A percentile compares a stretch with the other conserved stretches of the same genome.
These are phyloP conservation scores for Phyllostomus hastatus DNA, from an alignment of 2,113 vertebrate genomes.

Conservation along the genomic window DNA sequence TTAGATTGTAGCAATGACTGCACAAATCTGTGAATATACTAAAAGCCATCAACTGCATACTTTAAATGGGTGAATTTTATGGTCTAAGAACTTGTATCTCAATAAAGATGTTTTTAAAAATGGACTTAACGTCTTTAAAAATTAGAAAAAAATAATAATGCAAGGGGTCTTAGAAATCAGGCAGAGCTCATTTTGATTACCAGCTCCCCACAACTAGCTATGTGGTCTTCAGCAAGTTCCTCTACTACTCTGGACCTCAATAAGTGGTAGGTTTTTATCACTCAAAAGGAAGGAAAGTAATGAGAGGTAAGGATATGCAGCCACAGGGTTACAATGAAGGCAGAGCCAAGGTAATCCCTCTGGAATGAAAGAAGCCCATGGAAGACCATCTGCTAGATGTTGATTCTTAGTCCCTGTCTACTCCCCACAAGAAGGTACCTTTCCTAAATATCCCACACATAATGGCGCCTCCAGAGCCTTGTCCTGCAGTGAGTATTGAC, in stretches of 20 bases:
- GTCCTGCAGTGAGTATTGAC: rapidly evolving
- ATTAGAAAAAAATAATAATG: too few species aligned
- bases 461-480: not conserved
- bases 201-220: not conserved
- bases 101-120: not conserved
- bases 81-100: not conserved
- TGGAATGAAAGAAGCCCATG: not conserved
- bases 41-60: not conserved
- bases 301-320: not conserved
- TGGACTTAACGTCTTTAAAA: not conserved
- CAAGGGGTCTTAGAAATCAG: not conserved
- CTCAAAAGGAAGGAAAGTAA: not conserved
- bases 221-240: not conserved
- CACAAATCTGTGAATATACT: not conserved
- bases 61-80: not conserved
- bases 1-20: not conserved
- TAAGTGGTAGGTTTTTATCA: not conserved
- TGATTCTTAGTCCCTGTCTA: not conserved
- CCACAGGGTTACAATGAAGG: not conserved
- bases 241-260: not conserved
- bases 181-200: not conserved
- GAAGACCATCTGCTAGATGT: not conserved
- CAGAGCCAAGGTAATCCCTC: not conserved
- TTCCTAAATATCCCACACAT: not conserved
- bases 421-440: not conserved